These are phyloP conservation scores for Danaus chrysippus DNA, from an alignment of 2,888 invertebrate genomes.

Conservation along the genomic window DNA sequence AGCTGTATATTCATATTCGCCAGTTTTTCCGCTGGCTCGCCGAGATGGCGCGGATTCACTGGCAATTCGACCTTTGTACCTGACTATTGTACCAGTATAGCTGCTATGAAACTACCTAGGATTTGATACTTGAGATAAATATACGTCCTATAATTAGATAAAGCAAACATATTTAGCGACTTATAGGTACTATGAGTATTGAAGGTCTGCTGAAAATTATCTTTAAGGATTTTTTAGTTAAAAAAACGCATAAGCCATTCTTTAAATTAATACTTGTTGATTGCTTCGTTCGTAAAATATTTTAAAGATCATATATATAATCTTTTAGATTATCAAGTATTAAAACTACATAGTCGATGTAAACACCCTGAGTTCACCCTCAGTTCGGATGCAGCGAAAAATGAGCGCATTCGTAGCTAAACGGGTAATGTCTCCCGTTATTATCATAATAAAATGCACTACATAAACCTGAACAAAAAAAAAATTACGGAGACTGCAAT, in stretches of 20 bases:
- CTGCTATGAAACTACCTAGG: constrained; percentile 22
- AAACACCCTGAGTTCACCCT: constrained; percentile 43
- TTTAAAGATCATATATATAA: no score
- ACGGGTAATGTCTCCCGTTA: constrained; percentile 66
- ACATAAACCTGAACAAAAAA: constrained; percentile 49
- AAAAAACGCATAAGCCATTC: no score
- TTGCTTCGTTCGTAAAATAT: no score
- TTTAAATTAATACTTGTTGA: no score
- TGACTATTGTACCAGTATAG: constrained; percentile 46
- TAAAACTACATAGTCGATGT: constrained; percentile 37
- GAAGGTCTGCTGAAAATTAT: background rate
- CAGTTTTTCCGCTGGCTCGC: constrained; percentile 41
- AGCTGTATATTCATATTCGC: constrained; percentile 42
- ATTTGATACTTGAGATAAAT: constrained; percentile 43
- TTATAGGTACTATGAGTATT: background rate
- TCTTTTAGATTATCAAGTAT: constrained; percentile 26
- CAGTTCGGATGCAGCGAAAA: constrained; percentile 56
- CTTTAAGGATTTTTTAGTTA: no score
- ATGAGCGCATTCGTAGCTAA: constrained; percentile 65
- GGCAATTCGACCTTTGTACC: constrained; percentile 57
- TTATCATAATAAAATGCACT: constrained; percentile 68
- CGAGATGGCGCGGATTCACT: constrained; percentile 47
- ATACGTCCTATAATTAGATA: background rate
- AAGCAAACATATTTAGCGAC: background rate
- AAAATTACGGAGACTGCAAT: constrained; percentile 44